Base-by-base conservation (phyloP, 2,888 invertebrate species). In the Cheilosia scutellata region DNA sequence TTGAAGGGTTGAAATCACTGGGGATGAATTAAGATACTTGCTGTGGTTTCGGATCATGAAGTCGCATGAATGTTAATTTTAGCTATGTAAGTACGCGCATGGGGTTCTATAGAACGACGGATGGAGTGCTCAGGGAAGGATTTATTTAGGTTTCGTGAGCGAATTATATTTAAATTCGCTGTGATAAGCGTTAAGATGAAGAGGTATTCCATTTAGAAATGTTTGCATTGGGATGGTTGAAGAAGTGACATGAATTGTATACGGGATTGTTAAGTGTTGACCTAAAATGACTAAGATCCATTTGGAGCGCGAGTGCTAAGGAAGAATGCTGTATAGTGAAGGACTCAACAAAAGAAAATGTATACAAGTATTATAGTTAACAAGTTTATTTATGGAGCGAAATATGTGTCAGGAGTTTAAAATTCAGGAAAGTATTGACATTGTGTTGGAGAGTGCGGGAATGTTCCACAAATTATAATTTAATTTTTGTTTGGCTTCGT, bases 31-130 rank as follows among this genome's bases (percentile, higher is more conserved):
- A 71, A 79, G 66, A 84, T 79, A 84, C 75, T 76, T 68, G 72
- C 42, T 65, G 80, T 42, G 80, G 86, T 80, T 53, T 80, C 71
- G 51, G 71, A 86, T 86, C 80, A 86, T 77, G 76, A 76, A 80
- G 80, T 86, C 82, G 68, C 82, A 72, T 82, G 82, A 86, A 86
- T 86, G 80, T 86, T 86, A 86, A 86, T 86, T 86, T 80, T 25
- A 71, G 44, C 51, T 51, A 65, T 71, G 58, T 74, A 78, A 79
- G 62, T 76, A 65, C 71, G 70, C 31, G 29, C 5, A 55, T 37
- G 9, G 49, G 11, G 47, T 13, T 13, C 16, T 6, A 40, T 2
- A 6, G 27, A n/a, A 29, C 9, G 63, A 65, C 20, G 53, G 20
- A 70, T 79, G 55, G 33, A 62, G 47, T 78, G 55, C 58, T 82